Conservation (phyloP, 2,888 invertebrate species). For the Patella depressa region DNA sequence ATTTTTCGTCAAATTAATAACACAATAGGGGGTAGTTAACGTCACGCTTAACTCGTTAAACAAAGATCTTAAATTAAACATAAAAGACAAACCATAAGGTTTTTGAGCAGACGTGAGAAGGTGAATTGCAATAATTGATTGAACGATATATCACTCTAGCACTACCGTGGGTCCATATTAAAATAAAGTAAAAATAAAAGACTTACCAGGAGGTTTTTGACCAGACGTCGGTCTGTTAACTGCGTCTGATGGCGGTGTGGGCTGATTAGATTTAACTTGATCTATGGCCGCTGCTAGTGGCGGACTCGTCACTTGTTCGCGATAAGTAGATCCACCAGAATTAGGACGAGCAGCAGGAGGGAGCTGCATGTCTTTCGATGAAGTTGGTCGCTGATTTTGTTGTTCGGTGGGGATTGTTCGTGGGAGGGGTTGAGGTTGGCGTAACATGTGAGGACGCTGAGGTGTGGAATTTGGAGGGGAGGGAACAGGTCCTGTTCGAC, state of each 20-base stretch:
- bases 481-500: conserved; percentile 40
- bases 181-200: background rate
- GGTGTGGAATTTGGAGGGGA: conserved; percentile 43
- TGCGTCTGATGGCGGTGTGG: conserved; percentile 26
- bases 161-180: too few species aligned
- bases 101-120: too few species aligned
- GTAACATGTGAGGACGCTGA: conserved; percentile 44
- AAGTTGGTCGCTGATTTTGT: conserved; percentile 12
- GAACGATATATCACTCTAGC: too few species aligned
- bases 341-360: conserved; percentile 24
- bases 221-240: conserved; percentile 51
- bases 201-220: conserved; percentile 52
- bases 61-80: too few species aligned
- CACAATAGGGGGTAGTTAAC: too few species aligned
- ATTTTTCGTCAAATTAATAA: too few species aligned
- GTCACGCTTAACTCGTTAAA: too few species aligned
- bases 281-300: conserved; percentile 25
- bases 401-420: conserved; percentile 42
- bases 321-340: conserved; percentile 16
- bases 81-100: too few species aligned
- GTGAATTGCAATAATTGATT: too few species aligned
- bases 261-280: conserved; percentile 36
- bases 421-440: conserved; percentile 51
- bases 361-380: conserved; percentile 17
- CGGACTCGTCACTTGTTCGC: conserved; percentile 9